Evolutionary conservation across 2,113 vertebrate species (phyloP).

Genomic region (Tauraco erythrolophus): DNA sequence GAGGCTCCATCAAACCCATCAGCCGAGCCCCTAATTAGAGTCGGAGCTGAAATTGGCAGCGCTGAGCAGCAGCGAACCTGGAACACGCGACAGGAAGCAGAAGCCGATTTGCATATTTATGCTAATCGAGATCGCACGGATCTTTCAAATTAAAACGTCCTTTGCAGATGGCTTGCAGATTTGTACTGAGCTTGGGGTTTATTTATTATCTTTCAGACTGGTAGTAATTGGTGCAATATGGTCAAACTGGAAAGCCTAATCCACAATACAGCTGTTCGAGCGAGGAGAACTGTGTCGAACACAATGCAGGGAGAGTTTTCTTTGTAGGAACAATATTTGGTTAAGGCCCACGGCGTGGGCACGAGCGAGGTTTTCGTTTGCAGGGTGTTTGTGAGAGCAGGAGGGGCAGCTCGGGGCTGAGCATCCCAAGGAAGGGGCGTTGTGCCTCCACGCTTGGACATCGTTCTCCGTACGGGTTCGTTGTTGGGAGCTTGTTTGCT

Average conservation of each 20-base stretch:
- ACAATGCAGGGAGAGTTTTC: background rate
- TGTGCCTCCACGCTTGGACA: accelerated
- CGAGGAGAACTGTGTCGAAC: background rate
- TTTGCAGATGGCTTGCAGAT: background rate
- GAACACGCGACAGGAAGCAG: slow-evolving; percentile 5
- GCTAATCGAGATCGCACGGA: background rate
- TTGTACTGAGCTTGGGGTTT: background rate
- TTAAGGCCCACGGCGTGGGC: background rate
- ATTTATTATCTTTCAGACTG: background rate
- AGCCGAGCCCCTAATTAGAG: background rate
- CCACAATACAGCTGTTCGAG: background rate
- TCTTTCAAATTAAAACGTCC: background rate
- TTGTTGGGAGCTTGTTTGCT: background rate
- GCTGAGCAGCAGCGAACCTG: background rate
- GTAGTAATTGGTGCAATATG: background rate
- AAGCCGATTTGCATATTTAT: background rate
- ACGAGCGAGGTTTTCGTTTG: background rate
- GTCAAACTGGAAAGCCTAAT: background rate
- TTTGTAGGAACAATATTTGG: background rate
- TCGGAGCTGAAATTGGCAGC: background rate
- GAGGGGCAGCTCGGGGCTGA: background rate
- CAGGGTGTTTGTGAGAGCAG: background rate
- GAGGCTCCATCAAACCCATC: background rate
- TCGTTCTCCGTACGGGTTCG: background rate
- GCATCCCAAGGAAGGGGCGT: background rate